These are phyloP conservation scores for Adelphocoris suturalis DNA, from an alignment of 2,888 invertebrate genomes.

Conservation along the genomic window DNA sequence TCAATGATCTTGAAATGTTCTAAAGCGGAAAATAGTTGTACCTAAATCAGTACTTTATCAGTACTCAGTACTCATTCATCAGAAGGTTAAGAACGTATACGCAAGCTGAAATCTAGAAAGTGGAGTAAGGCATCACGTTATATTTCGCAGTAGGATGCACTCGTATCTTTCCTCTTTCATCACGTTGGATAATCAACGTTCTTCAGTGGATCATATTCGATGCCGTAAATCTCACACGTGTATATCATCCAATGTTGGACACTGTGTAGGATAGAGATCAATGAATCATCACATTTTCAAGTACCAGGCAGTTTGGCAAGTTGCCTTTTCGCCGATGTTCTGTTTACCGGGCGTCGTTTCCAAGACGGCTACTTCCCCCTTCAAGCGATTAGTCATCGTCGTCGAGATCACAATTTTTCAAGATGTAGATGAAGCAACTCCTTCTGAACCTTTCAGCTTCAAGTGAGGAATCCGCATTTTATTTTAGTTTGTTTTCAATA, in stretches of 20 bases:
- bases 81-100: background rate
- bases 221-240: background rate
- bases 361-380: background rate
- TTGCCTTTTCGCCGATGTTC: background rate
- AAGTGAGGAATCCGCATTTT: background rate
- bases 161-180: too few species aligned
- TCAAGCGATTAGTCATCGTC: background rate
- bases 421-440: background rate
- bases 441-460: constrained; percentile 11
- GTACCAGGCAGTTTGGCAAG: constrained; percentile 11
- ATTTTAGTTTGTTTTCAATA: too few species aligned
- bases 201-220: background rate
- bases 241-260: background rate
- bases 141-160: too few species aligned
- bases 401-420: background rate
- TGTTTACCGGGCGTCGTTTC: background rate
- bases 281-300: constrained; percentile 19
- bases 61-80: too few species aligned
- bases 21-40: too few species aligned
- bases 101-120: background rate
- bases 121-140: too few species aligned
- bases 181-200: too few species aligned
- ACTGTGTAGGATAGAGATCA: background rate
- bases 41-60: too few species aligned
- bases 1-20: too few species aligned